These are phyloP conservation scores for Mormyrus iriodes DNA, from an alignment of 2,113 vertebrate species.

Conservation along the genomic window DNA sequence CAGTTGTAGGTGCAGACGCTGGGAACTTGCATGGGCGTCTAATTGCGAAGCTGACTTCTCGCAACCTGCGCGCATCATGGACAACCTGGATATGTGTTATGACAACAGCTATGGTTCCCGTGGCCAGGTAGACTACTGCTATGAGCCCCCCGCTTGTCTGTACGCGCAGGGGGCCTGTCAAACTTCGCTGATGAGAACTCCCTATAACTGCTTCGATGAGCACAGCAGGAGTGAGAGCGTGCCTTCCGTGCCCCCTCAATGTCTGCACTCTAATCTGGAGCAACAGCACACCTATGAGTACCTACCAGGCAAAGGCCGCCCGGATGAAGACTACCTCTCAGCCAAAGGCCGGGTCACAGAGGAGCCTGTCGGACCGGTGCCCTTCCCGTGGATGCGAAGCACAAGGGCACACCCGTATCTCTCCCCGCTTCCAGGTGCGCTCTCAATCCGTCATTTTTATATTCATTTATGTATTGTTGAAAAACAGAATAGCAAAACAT, in stretches of 20 bases:
- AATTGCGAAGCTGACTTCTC: background rate
- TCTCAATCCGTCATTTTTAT: background rate
- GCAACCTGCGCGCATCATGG: constrained; percentile 31
- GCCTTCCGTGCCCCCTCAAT: constrained; percentile 21
- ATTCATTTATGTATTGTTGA: background rate
- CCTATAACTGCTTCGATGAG: constrained; percentile 17
- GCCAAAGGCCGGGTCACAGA: background rate
- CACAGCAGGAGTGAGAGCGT: constrained; percentile 18
- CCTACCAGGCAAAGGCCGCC: background rate
- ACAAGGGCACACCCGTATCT: constrained; percentile 34
- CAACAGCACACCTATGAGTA: constrained; percentile 14
- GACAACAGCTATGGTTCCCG: constrained; percentile 22
- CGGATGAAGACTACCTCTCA: background rate
- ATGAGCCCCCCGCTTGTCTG: constrained; percentile 33
- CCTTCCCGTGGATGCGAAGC: constrained; percentile 43
- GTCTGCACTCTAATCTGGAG: constrained; percentile 14
- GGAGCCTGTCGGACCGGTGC: constrained; percentile 12
- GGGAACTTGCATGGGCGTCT: constrained; percentile 9
- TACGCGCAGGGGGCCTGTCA: constrained; percentile 23
- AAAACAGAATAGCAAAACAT: background rate
- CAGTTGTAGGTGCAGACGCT: constrained; percentile 6
- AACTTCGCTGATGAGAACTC: constrained; percentile 9
- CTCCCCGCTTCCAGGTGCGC: constrained; percentile 31
- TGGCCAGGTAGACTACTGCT: constrained; percentile 14
- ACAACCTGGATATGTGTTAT: constrained; percentile 32